phyloP scores from a whole-genome alignment of 2,797 vertebrate genomes.

The Sebastolobus altivelis region DNA sequence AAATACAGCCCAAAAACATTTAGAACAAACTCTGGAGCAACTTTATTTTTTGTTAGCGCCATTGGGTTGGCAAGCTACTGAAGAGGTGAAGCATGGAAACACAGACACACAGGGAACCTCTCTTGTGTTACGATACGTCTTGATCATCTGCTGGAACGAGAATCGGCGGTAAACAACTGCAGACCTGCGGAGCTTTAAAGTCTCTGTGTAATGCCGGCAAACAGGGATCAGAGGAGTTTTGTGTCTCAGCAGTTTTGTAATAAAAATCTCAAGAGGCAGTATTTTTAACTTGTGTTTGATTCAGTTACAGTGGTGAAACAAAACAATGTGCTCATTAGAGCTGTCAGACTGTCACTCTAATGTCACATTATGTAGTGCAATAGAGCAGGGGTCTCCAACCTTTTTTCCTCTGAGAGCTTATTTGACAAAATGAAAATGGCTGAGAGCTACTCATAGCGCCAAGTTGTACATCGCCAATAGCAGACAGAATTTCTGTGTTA shows the following conservation, averaged over 20 bases:
- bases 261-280: constrained; percentile 18
- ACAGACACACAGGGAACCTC: constrained; percentile 13
- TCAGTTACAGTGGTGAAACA: constrained; percentile 27
- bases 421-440: too few relatives aligned
- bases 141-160: constrained; percentile 47
- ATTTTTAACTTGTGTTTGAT: constrained; percentile 32
- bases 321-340: constrained; percentile 44
- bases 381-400: not conserved
- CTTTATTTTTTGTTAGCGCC: constrained; percentile 11
- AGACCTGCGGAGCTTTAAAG: constrained; percentile 37
- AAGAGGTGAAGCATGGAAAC: constrained; percentile 33
- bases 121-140: constrained; percentile 28
- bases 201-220: constrained; percentile 15
- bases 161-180: constrained; percentile 47
- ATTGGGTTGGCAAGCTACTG: constrained; percentile 21
- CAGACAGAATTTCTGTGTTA: too few relatives aligned
- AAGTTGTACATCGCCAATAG: too few relatives aligned
- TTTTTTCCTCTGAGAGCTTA: too few relatives aligned
- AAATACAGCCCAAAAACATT: constrained; percentile 29
- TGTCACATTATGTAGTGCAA: not conserved
- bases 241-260: constrained; percentile 33
- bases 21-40: constrained; percentile 20
- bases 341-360: constrained; percentile 25
- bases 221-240: constrained; percentile 30
- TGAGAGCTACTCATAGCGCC: too few relatives aligned